Conservation (phyloP, 2,113 vertebrate species). For the Eidolon helvum region DNA sequence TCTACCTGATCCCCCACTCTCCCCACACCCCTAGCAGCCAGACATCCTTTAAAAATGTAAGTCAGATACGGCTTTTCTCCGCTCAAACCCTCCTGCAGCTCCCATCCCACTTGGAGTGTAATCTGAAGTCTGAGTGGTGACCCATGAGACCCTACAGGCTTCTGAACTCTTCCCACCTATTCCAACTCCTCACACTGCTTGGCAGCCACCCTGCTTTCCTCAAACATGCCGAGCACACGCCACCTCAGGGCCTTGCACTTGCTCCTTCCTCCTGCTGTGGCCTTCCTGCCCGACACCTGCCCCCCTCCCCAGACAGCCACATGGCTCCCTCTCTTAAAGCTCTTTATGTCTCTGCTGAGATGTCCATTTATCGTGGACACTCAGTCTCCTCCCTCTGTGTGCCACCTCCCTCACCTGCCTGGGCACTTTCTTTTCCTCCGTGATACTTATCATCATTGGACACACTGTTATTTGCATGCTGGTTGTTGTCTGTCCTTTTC, state of each 20-base stretch:
- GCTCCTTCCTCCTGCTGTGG: neutral
- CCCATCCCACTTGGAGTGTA: neutral
- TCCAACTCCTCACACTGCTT: neutral
- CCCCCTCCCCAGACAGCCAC: neutral
- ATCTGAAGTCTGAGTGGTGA: accelerated
- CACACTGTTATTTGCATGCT: neutral
- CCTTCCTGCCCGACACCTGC: neutral
- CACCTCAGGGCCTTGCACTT: neutral
- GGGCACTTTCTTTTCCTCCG: neutral
- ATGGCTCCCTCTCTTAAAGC: neutral
- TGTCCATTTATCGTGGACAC: neutral
- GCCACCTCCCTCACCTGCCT: neutral
- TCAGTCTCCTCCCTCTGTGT: neutral
- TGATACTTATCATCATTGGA: neutral
- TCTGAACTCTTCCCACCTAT: neutral
- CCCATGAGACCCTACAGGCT: accelerated
- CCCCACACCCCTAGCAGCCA: neutral
- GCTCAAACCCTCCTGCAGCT: no score
- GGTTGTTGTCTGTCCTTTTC: neutral
- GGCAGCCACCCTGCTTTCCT: neutral
- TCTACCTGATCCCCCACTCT: neutral
- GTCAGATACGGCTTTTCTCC: no score
- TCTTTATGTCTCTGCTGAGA: neutral
- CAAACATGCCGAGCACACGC: accelerated
- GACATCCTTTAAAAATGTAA: neutral